Base-by-base conservation (phyloP, 2,888 invertebrate genomes). In the Lamellibrachia satsuma region DNA sequence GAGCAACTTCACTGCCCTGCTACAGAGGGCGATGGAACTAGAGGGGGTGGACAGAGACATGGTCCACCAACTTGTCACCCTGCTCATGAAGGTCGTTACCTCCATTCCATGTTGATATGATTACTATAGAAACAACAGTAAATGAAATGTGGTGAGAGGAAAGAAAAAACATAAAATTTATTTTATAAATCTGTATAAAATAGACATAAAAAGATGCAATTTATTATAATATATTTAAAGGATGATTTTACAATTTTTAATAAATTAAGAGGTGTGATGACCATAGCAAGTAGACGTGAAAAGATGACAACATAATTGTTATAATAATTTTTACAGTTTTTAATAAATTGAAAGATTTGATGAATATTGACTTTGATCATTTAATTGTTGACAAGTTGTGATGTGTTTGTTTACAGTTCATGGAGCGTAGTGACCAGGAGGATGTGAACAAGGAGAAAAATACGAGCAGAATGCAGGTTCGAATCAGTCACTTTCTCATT, bases 31-130 rank as follows among this genome's bases (percentile, higher is more conserved):
- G 2, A 98, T 99, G 94, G 99, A 99, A 95, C 97, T 98, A 92
- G 99, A 99, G 96, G 99, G 99, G 96, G 98, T 98, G 1, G 99
- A 99, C 96, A 97, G 98, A 94, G 99, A 99, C 97, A 99, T 99
- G 0, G 98, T 99, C 95, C 99, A 99, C 96, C 97, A 99, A 52
- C 97, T 99, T 90, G 98, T 99, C 15, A 98, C 99, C 95, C 97
- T 99, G n/a, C 97, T 99, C 22, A 99, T 99, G 98, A 99, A 97
- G 95, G 96, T 96, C 9, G 9, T 39, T 92, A 90, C 51, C 57
- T 27, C 57, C 52, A 39, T 4, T 3, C 27, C 91, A 22, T n/a
- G 1, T 91, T 52, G 8, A 91, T 52, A 52, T 52, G n/a, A 39
- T 91, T 7, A 75, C 75, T 75, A n/a, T n/a, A 75, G 75, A 75